Evolutionary conservation across 2,113 vertebrate species (phyloP), one percentile per base, ranked within the genome.

Genomic region (Burhinus bistriatus): DNA sequence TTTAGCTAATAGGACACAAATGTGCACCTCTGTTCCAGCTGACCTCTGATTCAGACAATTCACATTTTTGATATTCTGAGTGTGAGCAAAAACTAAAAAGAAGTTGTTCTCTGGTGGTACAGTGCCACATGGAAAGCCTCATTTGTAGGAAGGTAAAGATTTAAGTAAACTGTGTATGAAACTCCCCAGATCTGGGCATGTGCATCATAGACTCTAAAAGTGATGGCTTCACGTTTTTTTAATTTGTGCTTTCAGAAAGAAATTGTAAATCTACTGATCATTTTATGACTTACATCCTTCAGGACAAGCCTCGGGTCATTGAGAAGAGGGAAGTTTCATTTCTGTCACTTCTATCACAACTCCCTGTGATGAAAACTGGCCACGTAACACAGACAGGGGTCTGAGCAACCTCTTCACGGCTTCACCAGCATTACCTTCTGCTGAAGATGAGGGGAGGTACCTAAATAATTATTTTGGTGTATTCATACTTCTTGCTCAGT

Each of bases 331-430:
- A 90, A 87, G 13, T 40, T 72, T n/a, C 49, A 47, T 6, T 61
- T 58, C 7, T 22, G 12, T 9, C 36, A 38, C 12, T n/a, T n/a
- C n/a, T 44, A 44, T 44, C 42, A 38, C 12, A 34, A 14, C 5
- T 32, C 54, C 32, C 38, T 7, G 6, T 11, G 55, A 45, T 12
- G 15, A 27, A 36, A 57, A 45, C 17, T 1, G 12, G 10, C 2
- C 2, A 1, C 6, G 23, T 45, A 4, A 16, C 2, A 54, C 52
- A 26, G 36, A 12, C 2, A 6, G 19, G 0, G 6, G 25, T 3
- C 23, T 17, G 6, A 14, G 30, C 45, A 61, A 83, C 52, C 52
- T 25, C 9, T 1, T 36, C 20, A 34, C 6, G 68, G 27, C 57
- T 85, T 54, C 81, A 22, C 61, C 22, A 11, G 47, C 26, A 16